Percentiles rank a stretch among this genome's conserved stretches.
These are phyloP conservation scores for Sebastes paucispinis DNA, from an alignment of 2,797 vertebrate genomes.

Conservation along the genomic window DNA sequence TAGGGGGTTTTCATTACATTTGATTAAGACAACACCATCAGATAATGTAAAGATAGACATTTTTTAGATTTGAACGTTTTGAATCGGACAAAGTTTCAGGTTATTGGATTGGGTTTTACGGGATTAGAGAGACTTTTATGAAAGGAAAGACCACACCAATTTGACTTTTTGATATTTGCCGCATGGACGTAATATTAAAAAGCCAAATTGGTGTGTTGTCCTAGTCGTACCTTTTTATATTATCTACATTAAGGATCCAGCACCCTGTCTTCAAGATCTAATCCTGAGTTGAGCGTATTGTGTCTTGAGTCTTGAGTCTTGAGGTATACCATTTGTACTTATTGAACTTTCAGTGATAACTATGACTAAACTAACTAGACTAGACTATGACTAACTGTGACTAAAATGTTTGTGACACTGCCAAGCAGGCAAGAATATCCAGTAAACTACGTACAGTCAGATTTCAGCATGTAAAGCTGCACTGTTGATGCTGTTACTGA, in stretches of 20 bases:
- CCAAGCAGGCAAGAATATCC: not conserved
- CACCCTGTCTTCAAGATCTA: no score
- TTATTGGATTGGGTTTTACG: not conserved
- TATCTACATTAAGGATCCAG: no score
- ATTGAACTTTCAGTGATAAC: not conserved
- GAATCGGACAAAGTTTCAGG: not conserved
- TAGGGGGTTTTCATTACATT: not conserved
- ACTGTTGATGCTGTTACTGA: not conserved
- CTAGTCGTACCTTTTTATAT: no score
- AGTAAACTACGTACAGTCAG: not conserved
- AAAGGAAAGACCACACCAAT: no score
- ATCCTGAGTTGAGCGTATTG: no score
- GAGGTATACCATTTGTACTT: not conserved
- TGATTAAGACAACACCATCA: not conserved
- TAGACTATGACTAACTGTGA: not conserved
- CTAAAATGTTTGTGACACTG: not conserved
- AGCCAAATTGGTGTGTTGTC: accelerated
- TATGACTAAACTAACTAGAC: not conserved
- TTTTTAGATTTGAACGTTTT: not conserved
- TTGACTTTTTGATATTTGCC: no score
- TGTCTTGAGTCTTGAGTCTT: not conserved
- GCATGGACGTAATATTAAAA: no score
- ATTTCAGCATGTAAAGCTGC: not conserved
- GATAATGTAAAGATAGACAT: not conserved
- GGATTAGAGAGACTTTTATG: not conserved